Base-by-base conservation (phyloP, 2,888 invertebrate genomes). In the Calameuta pallipes region DNA sequence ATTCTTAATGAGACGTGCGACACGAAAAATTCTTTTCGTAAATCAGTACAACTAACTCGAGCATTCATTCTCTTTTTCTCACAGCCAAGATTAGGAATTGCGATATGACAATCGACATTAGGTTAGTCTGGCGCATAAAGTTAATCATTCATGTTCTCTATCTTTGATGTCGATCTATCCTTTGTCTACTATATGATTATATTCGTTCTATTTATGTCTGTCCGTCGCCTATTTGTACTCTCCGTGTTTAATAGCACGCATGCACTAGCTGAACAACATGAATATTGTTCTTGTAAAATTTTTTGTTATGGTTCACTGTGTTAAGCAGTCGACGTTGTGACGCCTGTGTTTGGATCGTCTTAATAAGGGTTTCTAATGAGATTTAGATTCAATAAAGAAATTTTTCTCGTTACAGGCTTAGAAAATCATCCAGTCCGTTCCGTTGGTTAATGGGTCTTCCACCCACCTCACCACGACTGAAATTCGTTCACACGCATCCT, bases 351-450 rank as follows among this genome's bases (percentile, higher is more conserved):
- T 56, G 56, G 6, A 56, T 56, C 56, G 56, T 23, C 23, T 9
- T 23, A 23, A 23, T 9, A 6, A 56, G 23, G 23, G 2, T 56
- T 56, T 9, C 2, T 9, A 56, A 56, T 56, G 56, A 56, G 2
- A 56, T 23, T 23, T 56, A 23, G 1, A 56, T 71, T 15, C 15
- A 71, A 34, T 71, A 3, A 56, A 9, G 70, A 31, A 74, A 11
- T 41, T 56, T 76, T 70, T 78, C 83, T 30, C 23, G 75, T 92
- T 92, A 2, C 92, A 95, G 94, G 93, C 93, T 94, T 92, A 94
- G 94, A 90, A 94, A 95, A 92, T 94, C 95, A 84, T 93, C 94
- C 85, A 94, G 94, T 92, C 95, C 95, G 87, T 93, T 93, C 85
- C 93, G 94, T 84, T 93, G 93, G 88, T 93, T 94, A 92, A 92